Base-by-base conservation (phyloP, 2,888 invertebrate species). In the Pachycephus smyrnensis region DNA sequence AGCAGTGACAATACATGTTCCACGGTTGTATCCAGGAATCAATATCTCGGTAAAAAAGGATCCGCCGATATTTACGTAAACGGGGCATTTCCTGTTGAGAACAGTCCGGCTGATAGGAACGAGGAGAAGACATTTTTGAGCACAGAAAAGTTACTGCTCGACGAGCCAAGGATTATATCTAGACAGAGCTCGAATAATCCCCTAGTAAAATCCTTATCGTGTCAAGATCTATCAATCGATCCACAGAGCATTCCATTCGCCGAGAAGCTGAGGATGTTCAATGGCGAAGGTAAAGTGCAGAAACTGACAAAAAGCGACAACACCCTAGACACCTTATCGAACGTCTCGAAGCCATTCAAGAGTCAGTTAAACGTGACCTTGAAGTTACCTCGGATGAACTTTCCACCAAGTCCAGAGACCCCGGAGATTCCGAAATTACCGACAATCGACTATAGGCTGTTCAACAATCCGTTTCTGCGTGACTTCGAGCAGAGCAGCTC, bases 341-440 rank as follows among this genome's bases (percentile, higher is more conserved):
- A 82, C 68, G 73, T 77, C 4, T 77, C 87, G 2, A 90, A 87
- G 75, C 89, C 91, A 3, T 92, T 89, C 81, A 90, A 88, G 68
- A 91, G 91, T 36, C 90, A 91, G 73, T 78, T 92, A 12, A 90
- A 89, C 76, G 90, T 92, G 3, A 91, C 89, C 2, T 79, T 92
- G 31, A 90, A 82, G 76, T 77, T 80, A 33, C 83, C 84, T 78
- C 79, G 11, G 23, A 12, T 12, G 76, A 78, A 12, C 75, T 82
- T 35, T 40, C 36, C 79, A 4, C 4, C 79, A 11, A 84, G 84
- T 40, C 87, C 88, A 0, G 83, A 85, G 1, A 87, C 85, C 0
- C 89, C 90, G 6, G 90, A 91, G 33, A 85, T 90, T 11, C 88
- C 85, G 3, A 84, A 88, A 73, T 80, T 89, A 31, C 89, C 91